These are phyloP conservation scores for Tribolium castaneum DNA, from an alignment of 1,140 invertebrate genomes.

Conservation along the genomic window DNA sequence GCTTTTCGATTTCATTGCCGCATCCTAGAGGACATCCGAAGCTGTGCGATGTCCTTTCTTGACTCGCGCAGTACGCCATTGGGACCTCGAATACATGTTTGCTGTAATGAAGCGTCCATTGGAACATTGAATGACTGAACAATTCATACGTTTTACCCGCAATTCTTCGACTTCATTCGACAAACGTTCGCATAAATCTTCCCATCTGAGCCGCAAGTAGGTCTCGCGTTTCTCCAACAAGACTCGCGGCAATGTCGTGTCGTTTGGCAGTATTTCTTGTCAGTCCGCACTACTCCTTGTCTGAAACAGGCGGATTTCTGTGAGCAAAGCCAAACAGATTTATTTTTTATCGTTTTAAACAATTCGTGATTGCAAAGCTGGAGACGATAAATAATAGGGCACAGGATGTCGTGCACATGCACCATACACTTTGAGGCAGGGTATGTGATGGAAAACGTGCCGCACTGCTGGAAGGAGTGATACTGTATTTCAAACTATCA, in stretches of 20 bases:
- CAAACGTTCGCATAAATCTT: constrained; percentile 92
- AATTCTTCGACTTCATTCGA: constrained; percentile 92
- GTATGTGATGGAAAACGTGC: not conserved
- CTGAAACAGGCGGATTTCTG: constrained; percentile 61
- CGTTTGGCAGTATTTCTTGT: constrained; percentile 89
- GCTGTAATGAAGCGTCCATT: constrained; percentile 62
- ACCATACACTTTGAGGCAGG: not conserved
- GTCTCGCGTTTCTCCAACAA: constrained; percentile 88
- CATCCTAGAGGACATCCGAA: constrained; percentile 78
- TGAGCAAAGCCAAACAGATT: not conserved
- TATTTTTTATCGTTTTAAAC: not conserved
- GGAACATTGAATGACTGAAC: constrained; percentile 20
- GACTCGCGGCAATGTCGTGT: constrained; percentile 91
- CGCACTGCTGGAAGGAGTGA: not conserved
- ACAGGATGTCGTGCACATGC: not conserved
- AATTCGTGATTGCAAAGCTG: not conserved
- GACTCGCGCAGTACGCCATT: constrained; percentile 86
- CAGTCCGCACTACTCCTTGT: constrained; percentile 84
- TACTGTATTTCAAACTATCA: too few species aligned
- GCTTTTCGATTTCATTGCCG: constrained; percentile 72
- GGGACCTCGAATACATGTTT: constrained; percentile 93
- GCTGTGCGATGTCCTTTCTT: constrained; percentile 73
- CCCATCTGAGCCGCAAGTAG: constrained; percentile 92
- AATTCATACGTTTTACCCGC: constrained; percentile 74
- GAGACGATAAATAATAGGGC: not conserved